Evolutionary conservation across 2,888 invertebrate genomes (phyloP).

Genomic region (Ophion ellenae): DNA sequence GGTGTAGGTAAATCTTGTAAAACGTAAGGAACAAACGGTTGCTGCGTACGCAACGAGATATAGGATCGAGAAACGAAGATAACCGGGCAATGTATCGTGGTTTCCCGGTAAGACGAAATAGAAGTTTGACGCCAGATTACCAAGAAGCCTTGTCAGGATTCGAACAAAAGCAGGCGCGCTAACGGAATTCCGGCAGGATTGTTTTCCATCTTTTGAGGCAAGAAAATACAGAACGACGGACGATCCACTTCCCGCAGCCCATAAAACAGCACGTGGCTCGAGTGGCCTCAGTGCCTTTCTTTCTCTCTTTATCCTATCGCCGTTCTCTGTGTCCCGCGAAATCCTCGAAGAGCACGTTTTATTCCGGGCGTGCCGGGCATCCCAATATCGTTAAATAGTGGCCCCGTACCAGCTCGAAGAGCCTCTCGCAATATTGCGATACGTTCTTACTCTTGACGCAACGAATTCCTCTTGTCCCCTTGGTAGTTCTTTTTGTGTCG

Average conservation of each 20-base stretch:
- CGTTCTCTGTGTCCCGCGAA: slow-evolving; percentile 27
- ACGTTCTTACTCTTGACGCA: slow-evolving; percentile 28
- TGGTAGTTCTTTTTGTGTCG: background rate
- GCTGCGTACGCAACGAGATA: no score
- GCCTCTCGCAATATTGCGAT: slow-evolving; percentile 58
- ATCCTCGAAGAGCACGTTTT: slow-evolving; percentile 73
- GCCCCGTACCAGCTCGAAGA: slow-evolving; percentile 40
- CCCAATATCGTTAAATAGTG: slow-evolving; percentile 65
- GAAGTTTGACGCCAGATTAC: slow-evolving; percentile 48
- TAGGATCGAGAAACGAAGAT: background rate
- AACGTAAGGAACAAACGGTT: background rate
- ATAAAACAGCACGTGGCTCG: slow-evolving; percentile 54
- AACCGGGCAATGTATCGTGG: slow-evolving; percentile 11
- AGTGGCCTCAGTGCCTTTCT: slow-evolving; percentile 41
- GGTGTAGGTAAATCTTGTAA: no score
- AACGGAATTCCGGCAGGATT: slow-evolving; percentile 48
- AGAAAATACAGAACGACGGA: slow-evolving; percentile 60
- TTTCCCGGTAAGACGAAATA: slow-evolving; percentile 41
- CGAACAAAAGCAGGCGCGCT: slow-evolving; percentile 19
- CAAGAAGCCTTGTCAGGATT: slow-evolving; percentile 33
- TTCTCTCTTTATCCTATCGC: background rate
- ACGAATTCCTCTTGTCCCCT: slow-evolving; percentile 18
- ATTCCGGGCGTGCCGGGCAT: slow-evolving; percentile 75
- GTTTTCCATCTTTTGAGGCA: slow-evolving; percentile 36
- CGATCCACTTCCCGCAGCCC: slow-evolving; percentile 63